Evolutionary conservation across 2,888 invertebrate genomes (phyloP).

Genomic region (Drosophila lutescens): DNA sequence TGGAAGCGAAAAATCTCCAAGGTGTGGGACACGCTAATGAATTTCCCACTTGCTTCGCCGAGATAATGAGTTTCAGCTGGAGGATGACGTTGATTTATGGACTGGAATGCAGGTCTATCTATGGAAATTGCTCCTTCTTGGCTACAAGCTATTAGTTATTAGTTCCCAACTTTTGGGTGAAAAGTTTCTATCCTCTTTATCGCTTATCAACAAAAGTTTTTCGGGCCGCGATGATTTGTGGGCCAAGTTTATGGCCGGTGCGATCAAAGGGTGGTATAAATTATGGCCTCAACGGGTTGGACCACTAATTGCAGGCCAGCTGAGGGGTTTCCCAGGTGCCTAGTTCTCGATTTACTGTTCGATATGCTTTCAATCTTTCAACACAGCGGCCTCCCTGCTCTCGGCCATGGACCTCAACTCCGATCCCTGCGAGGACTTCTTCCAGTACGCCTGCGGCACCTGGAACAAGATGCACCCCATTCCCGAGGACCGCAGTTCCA

Average conservation of each 20-base stretch:
- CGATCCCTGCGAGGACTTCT: constrained; percentile 93
- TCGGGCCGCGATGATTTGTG: constrained; percentile 38
- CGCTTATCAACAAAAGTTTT: constrained; percentile 36
- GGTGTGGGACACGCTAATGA: neutral
- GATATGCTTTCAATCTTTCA: constrained; percentile 1
- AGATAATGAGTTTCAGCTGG: neutral
- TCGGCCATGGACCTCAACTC: constrained; percentile 91
- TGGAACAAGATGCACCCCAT: constrained; percentile 95
- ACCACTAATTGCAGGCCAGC: constrained; percentile 28
- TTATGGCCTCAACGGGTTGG: constrained; percentile 11
- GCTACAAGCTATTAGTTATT: neutral
- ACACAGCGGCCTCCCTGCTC: constrained; percentile 92
- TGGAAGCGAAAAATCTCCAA: neutral
- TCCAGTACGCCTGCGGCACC: constrained; percentile 92
- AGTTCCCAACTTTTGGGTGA: constrained; percentile 10
- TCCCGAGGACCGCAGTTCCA: constrained; percentile 92
- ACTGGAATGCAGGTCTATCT: constrained; percentile 13
- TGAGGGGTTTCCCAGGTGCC: constrained; percentile 25
- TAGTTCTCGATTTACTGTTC: constrained; percentile 7
- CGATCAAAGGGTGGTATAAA: constrained; percentile 10
- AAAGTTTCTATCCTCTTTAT: neutral
- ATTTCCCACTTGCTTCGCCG: neutral
- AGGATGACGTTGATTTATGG: constrained; percentile 24
- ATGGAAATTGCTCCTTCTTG: neutral
- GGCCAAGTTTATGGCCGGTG: constrained; percentile 27